phyloP scores from a whole-genome alignment of 2,888 invertebrate species.

The Drosophila mimetica region DNA sequence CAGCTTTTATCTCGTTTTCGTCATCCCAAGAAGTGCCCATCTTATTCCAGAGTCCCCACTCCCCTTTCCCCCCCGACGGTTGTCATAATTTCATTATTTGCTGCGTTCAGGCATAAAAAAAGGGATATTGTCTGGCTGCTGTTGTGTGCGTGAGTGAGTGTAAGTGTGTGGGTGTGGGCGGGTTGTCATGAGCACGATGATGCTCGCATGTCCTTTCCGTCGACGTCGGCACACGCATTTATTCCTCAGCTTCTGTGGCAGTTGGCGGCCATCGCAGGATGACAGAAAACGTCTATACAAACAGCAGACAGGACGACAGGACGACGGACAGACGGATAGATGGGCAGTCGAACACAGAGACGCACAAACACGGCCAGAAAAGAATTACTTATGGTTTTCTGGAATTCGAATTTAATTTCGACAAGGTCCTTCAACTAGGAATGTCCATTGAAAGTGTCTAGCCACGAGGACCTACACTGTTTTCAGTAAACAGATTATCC shows the following conservation, averaged over 20 bases:
- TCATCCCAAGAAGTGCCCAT: constrained; percentile 41
- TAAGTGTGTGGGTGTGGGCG: constrained; percentile 11
- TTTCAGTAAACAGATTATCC: no score
- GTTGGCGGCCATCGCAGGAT: constrained; percentile 41
- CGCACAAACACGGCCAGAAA: constrained; percentile 17
- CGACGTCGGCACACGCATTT: constrained; percentile 67
- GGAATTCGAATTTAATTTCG: neutral
- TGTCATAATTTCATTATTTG: constrained; percentile 76
- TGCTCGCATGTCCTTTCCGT: constrained; percentile 42
- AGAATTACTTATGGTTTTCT: neutral
- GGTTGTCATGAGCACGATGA: constrained; percentile 43
- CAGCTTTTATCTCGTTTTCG: constrained; percentile 63
- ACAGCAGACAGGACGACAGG: constrained; percentile 53
- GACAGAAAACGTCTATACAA: constrained; percentile 75
- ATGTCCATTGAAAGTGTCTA: neutral
- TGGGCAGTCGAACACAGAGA: constrained; percentile 19
- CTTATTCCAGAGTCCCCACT: constrained; percentile 13
- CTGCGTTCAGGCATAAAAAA: constrained; percentile 74
- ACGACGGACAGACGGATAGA: constrained; percentile 28
- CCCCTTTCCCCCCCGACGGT: constrained; percentile 1
- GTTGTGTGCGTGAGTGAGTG: neutral
- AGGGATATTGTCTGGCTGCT: constrained; percentile 62
- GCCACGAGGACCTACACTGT: no score
- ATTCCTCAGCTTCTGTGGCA: constrained; percentile 48
- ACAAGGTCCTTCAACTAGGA: neutral